Base-by-base conservation (phyloP, 2,113 vertebrate species). In the Procavia capensis region DNA sequence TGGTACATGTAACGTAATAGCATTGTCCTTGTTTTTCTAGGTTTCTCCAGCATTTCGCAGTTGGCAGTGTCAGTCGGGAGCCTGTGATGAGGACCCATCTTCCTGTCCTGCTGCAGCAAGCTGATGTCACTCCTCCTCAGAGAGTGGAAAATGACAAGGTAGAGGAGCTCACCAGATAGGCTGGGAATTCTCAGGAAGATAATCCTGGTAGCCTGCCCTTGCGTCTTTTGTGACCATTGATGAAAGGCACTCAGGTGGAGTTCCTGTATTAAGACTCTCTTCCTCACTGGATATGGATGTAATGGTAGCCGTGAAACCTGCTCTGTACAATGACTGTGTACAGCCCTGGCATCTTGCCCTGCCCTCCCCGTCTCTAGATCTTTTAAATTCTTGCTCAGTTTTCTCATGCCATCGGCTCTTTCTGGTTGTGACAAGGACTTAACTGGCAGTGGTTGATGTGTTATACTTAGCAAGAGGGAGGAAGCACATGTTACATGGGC, bases 21-120 rank as follows among this genome's bases (percentile, higher is more conserved):
- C 85, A 19, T 39, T 89, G 5, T 91, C 22, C 95, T 93, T 89
- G 75, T 97, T 97, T 95, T 95, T 70, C 59, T 45, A 99, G 99
- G 98, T 99, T 99, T 98, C 96, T 99, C 85, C 99, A 98, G 85
- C 99, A 99, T 97, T 99, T 99, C 85, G 97, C 98, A 2, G 70
- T 99, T 82, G 98, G 99, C 97, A 99, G 99, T 5, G 96, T 99
- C 95, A 98, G 99, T 80, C 98, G 88, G 19, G 99, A 99, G 94
- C 98, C 99, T 2, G 97, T 99, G 39, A 98, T 99, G 93, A 98
- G 98, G 27, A 96, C 98, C 70, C 99, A 99, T 98, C 98, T 99
- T 94, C 99, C 99, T 41, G 76, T 98, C 36, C 95, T 99, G 34
- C 98, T 99, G 84, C 98, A 99, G 74, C 98, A 98, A 64, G 80